Conservation (phyloP, 2,797 vertebrate species). For the Columba guinea region DNA sequence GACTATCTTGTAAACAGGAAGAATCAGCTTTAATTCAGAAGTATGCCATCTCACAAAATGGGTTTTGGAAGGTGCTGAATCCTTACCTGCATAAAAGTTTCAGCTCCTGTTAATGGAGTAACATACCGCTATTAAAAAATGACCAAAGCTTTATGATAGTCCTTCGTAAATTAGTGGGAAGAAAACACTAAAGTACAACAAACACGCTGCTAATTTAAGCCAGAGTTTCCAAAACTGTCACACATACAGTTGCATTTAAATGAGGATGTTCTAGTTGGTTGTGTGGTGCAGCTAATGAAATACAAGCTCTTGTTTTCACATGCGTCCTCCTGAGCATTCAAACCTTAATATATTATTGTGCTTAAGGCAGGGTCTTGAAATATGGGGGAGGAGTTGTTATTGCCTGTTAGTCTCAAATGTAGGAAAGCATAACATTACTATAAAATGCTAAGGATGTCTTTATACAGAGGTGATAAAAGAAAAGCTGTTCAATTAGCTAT, state of each 20-base stretch:
- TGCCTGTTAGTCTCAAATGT: neutral
- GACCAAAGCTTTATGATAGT: neutral
- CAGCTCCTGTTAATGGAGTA: neutral
- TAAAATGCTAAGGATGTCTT: conserved; percentile 17
- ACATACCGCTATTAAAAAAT: neutral
- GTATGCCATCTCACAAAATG: neutral
- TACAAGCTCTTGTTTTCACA: neutral
- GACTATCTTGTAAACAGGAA: neutral
- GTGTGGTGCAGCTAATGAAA: neutral
- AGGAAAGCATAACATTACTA: neutral
- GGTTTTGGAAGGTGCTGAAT: neutral
- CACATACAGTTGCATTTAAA: neutral
- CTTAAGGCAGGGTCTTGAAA: conserved; percentile 15
- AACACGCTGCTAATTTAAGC: neutral
- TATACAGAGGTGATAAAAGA: conserved; percentile 31
- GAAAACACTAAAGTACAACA: neutral
- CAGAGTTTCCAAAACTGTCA: neutral
- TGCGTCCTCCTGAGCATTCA: neutral
- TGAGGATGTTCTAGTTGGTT: neutral
- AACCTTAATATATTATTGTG: neutral
- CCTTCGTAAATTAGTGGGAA: neutral
- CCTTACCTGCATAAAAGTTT: neutral
- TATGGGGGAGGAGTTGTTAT: neutral
- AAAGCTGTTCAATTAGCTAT: conserved; percentile 51
- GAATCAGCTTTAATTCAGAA: neutral